Evolutionary conservation across 92 coral and sea anemone species (phyloP).

Genomic region (Parazoanthus swiftii): DNA sequence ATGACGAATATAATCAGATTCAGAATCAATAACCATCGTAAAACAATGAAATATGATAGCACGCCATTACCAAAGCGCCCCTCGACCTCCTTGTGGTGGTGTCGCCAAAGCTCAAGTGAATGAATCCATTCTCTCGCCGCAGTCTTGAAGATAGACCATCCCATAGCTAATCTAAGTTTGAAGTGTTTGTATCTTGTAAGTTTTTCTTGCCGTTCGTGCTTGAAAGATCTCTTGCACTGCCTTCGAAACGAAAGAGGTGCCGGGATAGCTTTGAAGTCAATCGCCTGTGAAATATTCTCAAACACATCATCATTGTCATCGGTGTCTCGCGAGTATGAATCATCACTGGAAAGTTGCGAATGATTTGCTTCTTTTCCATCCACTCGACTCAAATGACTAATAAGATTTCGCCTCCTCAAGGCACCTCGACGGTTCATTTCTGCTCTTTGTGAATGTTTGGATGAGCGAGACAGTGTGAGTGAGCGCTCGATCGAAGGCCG

Average conservation of each 20-base stretch:
- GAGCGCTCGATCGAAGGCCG: slow-evolving; percentile 24
- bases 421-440: slow-evolving; percentile 21
- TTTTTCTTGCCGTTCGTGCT: slow-evolving; percentile 42
- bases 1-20: slow-evolving; percentile 77
- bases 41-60: slow-evolving; percentile 90
- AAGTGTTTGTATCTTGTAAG: slow-evolving; percentile 64
- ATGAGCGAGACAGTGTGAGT: slow-evolving; percentile 3
- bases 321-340: slow-evolving; percentile 15
- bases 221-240: slow-evolving; percentile 55
- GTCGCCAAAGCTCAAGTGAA: slow-evolving; percentile 84
- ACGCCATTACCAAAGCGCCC: slow-evolving; percentile 99
- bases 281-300: slow-evolving; percentile 48
- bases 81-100: slow-evolving; percentile 91
- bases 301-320: slow-evolving; percentile 43
- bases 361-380: background rate
- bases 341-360: slow-evolving; percentile 22
- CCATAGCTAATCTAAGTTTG: slow-evolving; percentile 51
- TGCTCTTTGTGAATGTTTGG: slow-evolving; percentile 1
- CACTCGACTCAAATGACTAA: slow-evolving; percentile 2
- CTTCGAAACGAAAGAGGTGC: slow-evolving; percentile 79
- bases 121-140: slow-evolving; percentile 67
- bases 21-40: slow-evolving; percentile 88
- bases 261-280: slow-evolving; percentile 81
- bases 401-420: slow-evolving; percentile 27
- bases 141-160: slow-evolving; percentile 52